Conservation (phyloP, 2,888 invertebrate genomes). For the Diaperis boleti region DNA sequence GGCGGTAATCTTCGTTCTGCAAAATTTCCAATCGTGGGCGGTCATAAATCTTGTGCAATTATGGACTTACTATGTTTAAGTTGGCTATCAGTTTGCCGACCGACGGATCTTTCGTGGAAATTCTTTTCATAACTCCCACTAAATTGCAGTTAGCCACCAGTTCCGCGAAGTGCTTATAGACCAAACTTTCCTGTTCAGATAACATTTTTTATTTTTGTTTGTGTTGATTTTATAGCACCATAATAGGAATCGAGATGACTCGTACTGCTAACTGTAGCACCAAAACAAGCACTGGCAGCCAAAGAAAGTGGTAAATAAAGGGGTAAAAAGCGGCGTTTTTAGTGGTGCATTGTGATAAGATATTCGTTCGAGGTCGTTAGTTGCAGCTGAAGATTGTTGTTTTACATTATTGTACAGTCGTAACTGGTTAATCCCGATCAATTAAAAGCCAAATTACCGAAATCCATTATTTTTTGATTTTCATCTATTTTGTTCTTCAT, state of each 20-base stretch:
- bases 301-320: not conserved
- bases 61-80: constrained; percentile 4
- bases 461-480: too few species aligned
- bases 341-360: too few species aligned
- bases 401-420: too few species aligned
- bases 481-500: too few species aligned
- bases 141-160: constrained; percentile 11
- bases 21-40: too few species aligned
- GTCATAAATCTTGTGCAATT: too few species aligned
- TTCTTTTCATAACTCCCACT: constrained; percentile 13
- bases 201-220: constrained; percentile 8
- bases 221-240: not conserved
- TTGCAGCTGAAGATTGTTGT: too few species aligned
- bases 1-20: constrained; percentile 18
- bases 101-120: constrained; percentile 11
- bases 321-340: too few species aligned
- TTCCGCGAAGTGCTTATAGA: constrained; percentile 14
- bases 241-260: not conserved
- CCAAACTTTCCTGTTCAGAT: constrained; percentile 10
- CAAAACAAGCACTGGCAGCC: not conserved
- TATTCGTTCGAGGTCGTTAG: too few species aligned
- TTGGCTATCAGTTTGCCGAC: not conserved
- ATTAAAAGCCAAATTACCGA: too few species aligned
- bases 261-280: too few species aligned
- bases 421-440: too few species aligned